phyloP scores from a whole-genome alignment of 2,797 vertebrate species.

The Cirrhinus mrigala region DNA sequence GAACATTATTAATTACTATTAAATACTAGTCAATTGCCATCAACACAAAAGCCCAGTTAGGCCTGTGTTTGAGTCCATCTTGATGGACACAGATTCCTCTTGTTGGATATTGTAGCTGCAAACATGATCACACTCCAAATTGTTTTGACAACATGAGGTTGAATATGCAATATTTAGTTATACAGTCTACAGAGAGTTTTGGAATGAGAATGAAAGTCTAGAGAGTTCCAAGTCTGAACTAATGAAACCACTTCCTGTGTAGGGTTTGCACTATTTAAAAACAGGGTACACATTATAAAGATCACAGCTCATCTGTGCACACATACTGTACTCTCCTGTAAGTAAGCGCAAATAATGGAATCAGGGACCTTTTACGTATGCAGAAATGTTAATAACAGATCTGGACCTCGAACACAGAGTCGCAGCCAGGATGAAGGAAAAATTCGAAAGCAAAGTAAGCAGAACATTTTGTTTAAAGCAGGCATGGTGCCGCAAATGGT shows the following conservation, averaged over 20 bases:
- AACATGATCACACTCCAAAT: not conserved
- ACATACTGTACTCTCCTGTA: too few relatives aligned
- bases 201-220: not conserved
- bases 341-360: too few relatives aligned
- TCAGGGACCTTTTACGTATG: too few relatives aligned
- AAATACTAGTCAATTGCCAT: too few relatives aligned
- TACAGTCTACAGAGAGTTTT: not conserved
- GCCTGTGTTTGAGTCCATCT: not conserved
- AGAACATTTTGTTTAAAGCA: not conserved
- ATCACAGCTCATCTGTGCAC: too few relatives aligned
- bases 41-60: not conserved
- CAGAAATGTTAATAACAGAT: too few relatives aligned
- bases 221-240: not conserved
- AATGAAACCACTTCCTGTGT: not conserved
- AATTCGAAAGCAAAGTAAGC: too few relatives aligned
- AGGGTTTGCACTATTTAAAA: too few relatives aligned
- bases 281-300: too few relatives aligned
- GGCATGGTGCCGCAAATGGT: accelerated
- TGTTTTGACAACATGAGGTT: not conserved
- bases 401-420: too few relatives aligned
- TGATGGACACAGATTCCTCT: not conserved
- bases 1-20: too few relatives aligned
- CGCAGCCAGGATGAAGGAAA: too few relatives aligned
- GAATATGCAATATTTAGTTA: not conserved
- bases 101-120: not conserved